Percentiles rank a stretch among this genome's conserved stretches.
These are phyloP conservation scores for Epistrophella euchroma DNA, from an alignment of 2,888 invertebrate genomes.

Conservation along the genomic window DNA sequence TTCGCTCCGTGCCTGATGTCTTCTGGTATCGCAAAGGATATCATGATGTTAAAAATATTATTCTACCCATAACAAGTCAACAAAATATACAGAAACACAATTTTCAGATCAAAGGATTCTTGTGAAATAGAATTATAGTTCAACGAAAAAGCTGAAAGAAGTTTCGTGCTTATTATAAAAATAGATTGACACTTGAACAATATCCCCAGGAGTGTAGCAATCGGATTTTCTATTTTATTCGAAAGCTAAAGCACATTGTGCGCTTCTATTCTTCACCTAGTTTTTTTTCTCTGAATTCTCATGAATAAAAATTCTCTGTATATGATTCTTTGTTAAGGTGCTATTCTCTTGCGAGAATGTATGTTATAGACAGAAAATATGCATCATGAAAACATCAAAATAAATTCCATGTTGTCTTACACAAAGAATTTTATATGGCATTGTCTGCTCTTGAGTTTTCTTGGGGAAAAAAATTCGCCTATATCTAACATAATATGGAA, in stretches of 20 bases:
- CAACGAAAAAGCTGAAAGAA: neutral
- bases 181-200: neutral
- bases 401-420: conserved; percentile 29
- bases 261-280: neutral
- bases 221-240: conserved; percentile 4
- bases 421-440: conserved; percentile 12
- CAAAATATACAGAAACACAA: neutral
- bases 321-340: neutral
- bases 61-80: neutral
- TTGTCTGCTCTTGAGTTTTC: neutral
- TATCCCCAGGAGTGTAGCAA: neutral
- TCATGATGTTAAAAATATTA: neutral
- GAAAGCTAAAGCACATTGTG: neutral
- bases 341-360: neutral
- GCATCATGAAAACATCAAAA: conserved; percentile 17
- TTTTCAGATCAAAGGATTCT: neutral
- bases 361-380: neutral
- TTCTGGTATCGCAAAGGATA: neutral
- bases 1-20: neutral
- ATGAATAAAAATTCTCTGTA: conserved; percentile 1
- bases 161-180: neutral
- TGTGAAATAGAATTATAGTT: neutral
- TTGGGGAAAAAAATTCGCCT: neutral
- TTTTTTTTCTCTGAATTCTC: neutral
- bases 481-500: neutral